Conservation (phyloP, 1,140 invertebrate genomes). For the Saccostrea echinata region DNA sequence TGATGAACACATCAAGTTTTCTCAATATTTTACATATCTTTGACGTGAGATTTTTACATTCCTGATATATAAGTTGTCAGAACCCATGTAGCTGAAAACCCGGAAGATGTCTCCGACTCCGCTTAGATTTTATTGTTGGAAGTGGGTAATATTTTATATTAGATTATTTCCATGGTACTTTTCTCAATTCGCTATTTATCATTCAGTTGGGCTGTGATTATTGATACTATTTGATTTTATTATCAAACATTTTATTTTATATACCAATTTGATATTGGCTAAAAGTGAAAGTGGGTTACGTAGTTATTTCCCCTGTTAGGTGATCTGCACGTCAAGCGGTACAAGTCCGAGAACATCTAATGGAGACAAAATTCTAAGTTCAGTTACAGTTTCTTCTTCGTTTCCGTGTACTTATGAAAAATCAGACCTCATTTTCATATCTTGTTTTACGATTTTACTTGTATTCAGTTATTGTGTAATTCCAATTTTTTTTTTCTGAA, state of each 20-base stretch:
- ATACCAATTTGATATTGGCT: too few relatives aligned
- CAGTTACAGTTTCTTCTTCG: not conserved
- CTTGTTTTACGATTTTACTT: not conserved
- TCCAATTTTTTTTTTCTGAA: not conserved
- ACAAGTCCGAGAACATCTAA: not conserved
- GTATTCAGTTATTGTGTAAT: not conserved
- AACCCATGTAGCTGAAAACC: too few relatives aligned
- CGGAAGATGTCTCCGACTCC: too few relatives aligned
- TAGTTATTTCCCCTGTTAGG: too few relatives aligned
- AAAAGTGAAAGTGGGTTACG: too few relatives aligned
- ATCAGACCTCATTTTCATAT: not conserved
- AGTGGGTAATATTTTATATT: too few relatives aligned
- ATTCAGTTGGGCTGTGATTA: too few relatives aligned
- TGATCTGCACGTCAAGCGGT: not conserved
- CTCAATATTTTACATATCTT: not conserved
- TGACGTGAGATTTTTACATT: not conserved
- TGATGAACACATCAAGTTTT: not conserved
- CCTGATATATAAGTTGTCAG: not conserved
- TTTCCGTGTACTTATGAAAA: slow-evolving; percentile 15
- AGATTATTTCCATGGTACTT: too few relatives aligned
- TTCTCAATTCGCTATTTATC: too few relatives aligned
- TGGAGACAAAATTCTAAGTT: not conserved
- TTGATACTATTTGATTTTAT: too few relatives aligned
- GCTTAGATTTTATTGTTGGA: too few relatives aligned
- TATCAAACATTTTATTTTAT: too few relatives aligned